Evolutionary conservation across 2,888 invertebrate genomes (phyloP).

Genomic region (Acanthosepion lycidas): DNA sequence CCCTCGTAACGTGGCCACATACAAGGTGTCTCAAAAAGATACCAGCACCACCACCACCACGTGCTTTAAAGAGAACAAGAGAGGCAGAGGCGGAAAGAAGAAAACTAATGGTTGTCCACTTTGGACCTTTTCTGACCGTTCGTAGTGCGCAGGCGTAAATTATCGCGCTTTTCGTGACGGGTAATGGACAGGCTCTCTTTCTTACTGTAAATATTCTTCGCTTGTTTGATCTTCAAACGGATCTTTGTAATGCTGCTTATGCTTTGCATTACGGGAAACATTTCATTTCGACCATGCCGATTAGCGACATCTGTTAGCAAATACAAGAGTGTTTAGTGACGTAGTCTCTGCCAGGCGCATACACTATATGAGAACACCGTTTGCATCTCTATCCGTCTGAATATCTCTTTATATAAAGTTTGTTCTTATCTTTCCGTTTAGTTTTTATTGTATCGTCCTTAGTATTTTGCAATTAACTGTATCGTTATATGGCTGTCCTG

Average conservation of each 20-base stretch:
- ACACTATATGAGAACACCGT: too few relatives aligned
- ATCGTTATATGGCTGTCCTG: background rate
- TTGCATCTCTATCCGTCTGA: background rate
- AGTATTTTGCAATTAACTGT: background rate
- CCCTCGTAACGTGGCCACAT: background rate
- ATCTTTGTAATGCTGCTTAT: background rate
- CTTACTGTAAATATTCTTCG: background rate
- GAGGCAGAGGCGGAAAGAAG: background rate
- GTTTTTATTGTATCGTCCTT: background rate
- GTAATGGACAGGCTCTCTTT: background rate
- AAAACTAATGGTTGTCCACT: background rate
- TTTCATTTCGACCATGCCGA: background rate
- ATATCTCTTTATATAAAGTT: background rate
- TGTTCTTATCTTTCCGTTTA: background rate
- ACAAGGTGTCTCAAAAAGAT: slow-evolving; percentile 18
- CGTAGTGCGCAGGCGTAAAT: background rate
- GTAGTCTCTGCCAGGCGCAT: background rate
- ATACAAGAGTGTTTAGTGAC: background rate
- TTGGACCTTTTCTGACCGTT: background rate
- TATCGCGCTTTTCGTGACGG: background rate
- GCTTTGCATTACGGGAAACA: background rate
- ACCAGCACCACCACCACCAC: background rate
- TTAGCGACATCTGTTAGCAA: slow-evolving; percentile 12
- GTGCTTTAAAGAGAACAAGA: background rate
- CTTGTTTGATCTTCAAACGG: slow-evolving; percentile 1